Conservation (phyloP, 2,797 vertebrate genomes). For the Ispidina picta region DNA sequence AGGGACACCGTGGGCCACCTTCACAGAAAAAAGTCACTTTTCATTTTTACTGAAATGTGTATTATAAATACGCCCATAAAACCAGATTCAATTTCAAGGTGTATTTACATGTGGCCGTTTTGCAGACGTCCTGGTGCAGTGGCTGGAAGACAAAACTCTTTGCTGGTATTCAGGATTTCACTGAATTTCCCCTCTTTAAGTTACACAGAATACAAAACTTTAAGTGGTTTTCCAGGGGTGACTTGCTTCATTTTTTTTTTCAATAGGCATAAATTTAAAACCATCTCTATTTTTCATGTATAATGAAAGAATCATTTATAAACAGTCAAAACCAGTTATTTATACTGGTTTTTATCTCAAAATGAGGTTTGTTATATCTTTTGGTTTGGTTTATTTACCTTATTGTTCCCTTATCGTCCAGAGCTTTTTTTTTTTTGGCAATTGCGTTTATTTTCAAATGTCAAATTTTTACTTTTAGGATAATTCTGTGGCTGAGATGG, state of each 20-base stretch:
- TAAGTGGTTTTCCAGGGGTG: background rate
- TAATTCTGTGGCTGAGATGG: background rate
- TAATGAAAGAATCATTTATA: background rate
- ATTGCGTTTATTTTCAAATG: background rate
- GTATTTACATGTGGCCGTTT: background rate
- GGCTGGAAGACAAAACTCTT: background rate
- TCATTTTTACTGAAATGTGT: background rate
- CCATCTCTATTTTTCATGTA: background rate
- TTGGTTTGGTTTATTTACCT: slow-evolving; percentile 25
- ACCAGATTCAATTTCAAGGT: background rate
- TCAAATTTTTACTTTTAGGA: background rate
- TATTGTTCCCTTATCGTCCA: background rate
- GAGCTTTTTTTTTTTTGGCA: background rate
- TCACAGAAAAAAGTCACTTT: background rate
- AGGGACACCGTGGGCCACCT: background rate
- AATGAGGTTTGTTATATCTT: background rate
- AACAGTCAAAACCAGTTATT: slow-evolving; percentile 4
- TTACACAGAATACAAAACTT: background rate
- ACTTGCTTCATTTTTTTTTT: background rate
- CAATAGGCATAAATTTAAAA: background rate
- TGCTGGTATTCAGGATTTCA: background rate
- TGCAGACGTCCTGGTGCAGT: background rate
- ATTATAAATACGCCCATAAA: background rate
- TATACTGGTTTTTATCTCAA: background rate
- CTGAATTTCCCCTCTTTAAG: background rate